Conservation (phyloP, 2,113 vertebrate species). For the Prietella phreatophila region DNA sequence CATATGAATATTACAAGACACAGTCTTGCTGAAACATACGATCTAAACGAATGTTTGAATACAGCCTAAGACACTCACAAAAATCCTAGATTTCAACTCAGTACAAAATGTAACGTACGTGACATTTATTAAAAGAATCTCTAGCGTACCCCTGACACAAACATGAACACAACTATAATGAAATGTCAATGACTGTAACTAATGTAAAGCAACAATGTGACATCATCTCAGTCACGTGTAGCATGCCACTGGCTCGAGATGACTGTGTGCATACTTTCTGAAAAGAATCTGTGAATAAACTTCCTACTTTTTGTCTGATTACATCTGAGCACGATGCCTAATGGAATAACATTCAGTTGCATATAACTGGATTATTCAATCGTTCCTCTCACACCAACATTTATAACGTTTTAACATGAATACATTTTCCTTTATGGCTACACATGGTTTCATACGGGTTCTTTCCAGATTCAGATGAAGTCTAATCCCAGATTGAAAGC, state of each 20-base stretch:
- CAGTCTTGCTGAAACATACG: conserved; percentile 54
- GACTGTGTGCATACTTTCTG: conserved; percentile 25
- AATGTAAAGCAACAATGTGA: conserved; percentile 32
- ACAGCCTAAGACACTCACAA: conserved; percentile 50
- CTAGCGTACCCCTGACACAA: conserved; percentile 9
- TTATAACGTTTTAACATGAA: background rate
- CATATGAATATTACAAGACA: conserved; percentile 52
- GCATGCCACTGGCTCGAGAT: conserved; percentile 13
- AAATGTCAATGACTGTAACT: conserved; percentile 19
- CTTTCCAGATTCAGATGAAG: conserved; percentile 17
- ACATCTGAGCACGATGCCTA: conserved; percentile 7
- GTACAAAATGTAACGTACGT: conserved; percentile 47
- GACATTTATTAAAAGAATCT: conserved; percentile 30
- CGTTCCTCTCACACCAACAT: conserved; percentile 3
- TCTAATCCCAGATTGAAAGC: conserved; percentile 3
- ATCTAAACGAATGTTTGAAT: conserved; percentile 52
- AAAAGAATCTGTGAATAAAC: conserved; percentile 2
- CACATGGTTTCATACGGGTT: background rate
- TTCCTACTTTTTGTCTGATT: conserved; percentile 11
- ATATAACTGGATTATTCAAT: conserved; percentile 8
- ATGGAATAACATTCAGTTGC: conserved; percentile 42
- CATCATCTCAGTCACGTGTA: conserved; percentile 26
- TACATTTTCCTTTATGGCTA: background rate
- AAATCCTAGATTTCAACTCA: conserved; percentile 45
- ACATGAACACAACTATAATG: conserved; percentile 4